Percentiles rank a stretch among this genome's conserved stretches.
Conservation (phyloP, 1,140 invertebrate species). For the Bombus sibiricus region DNA sequence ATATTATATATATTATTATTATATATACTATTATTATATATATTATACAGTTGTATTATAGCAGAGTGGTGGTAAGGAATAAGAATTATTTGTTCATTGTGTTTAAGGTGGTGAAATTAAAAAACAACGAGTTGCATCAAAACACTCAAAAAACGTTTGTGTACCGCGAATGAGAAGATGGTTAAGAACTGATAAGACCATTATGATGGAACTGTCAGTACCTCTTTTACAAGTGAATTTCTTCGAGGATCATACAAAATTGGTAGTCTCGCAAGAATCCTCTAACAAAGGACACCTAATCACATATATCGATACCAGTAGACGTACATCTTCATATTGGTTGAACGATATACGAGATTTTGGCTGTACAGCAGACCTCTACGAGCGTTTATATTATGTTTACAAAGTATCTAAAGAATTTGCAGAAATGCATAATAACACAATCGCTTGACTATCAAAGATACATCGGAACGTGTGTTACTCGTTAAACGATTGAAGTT, state of each 20-base stretch:
- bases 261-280: conserved; percentile 87
- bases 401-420: conserved; percentile 82
- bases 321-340: conserved; percentile 85
- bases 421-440: conserved; percentile 80
- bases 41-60: not conserved
- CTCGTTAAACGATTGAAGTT: conserved; percentile 1
- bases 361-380: conserved; percentile 84
- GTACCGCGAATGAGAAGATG: conserved; percentile 88
- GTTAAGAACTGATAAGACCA: conserved; percentile 89
- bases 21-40: no score
- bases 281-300: conserved; percentile 82
- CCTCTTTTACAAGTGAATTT: conserved; percentile 86
- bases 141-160: conserved; percentile 80
- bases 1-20: no score
- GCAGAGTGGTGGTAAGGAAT: not conserved
- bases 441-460: conserved; percentile 54
- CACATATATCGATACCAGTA: conserved; percentile 87
- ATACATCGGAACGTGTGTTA: not conserved
- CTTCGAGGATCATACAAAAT: conserved; percentile 91
- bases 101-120: conserved; percentile 82
- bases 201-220: conserved; percentile 87
- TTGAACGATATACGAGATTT: conserved; percentile 84
- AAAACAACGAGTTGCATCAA: conserved; percentile 80
- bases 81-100: not conserved
- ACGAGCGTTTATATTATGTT: conserved; percentile 85